These are phyloP conservation scores for Clanis bilineata DNA, from an alignment of 2,888 invertebrate genomes.

Conservation along the genomic window DNA sequence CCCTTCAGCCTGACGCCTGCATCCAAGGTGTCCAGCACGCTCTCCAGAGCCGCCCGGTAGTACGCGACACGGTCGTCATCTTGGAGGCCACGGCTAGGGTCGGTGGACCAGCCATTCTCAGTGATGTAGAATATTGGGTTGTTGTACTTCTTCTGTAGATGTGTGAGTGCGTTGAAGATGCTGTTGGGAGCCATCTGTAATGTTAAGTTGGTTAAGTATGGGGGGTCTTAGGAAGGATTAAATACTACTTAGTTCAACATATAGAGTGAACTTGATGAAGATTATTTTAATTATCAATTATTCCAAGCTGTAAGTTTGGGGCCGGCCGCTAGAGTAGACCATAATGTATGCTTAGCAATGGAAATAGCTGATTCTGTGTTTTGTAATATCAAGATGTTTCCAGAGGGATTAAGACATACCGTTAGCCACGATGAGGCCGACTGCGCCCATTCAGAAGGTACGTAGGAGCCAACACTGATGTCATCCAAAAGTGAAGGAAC, in stretches of 20 bases:
- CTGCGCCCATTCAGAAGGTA: conserved; percentile 44
- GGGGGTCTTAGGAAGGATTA: too few relatives aligned
- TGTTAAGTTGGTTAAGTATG: neutral
- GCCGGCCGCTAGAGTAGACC: too few relatives aligned
- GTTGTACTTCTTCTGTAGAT: conserved; percentile 71
- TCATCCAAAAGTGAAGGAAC: conserved; percentile 51
- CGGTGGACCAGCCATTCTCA: conserved; percentile 83
- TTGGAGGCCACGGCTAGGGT: conserved; percentile 41
- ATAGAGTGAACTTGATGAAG: too few relatives aligned
- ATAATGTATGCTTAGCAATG: too few relatives aligned
- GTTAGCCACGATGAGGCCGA: conserved; percentile 53
- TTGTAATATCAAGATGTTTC: too few relatives aligned
- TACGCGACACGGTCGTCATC: conserved; percentile 73
- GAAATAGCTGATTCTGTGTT: too few relatives aligned
- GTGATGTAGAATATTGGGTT: conserved; percentile 81
- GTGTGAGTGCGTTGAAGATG: conserved; percentile 76
- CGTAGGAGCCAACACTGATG: conserved; percentile 31
- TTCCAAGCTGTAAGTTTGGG: too few relatives aligned
- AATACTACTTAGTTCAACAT: too few relatives aligned
- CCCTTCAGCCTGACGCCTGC: conserved; percentile 73
- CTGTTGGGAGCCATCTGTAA: conserved; percentile 80
- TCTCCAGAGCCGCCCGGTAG: conserved; percentile 65
- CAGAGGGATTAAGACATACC: conserved; percentile 35
- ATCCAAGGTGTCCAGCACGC: conserved; percentile 64
- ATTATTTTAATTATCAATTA: too few relatives aligned